Evolutionary conservation across 2,797 vertebrate genomes (phyloP), one percentile per base, ranked within the genome.

Genomic region (Eulemur albifrons): DNA sequence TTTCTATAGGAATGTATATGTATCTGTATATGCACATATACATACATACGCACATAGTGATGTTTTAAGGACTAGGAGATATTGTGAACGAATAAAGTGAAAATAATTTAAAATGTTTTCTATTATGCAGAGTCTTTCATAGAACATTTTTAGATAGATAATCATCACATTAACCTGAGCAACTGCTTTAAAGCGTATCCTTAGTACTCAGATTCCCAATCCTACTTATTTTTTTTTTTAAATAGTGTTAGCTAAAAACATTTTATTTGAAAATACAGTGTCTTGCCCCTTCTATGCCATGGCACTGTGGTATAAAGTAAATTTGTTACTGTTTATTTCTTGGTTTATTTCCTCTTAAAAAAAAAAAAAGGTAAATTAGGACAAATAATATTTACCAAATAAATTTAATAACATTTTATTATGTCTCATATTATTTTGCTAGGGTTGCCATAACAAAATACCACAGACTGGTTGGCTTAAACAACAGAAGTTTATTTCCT

Each of bases 311-410:
- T 80, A 63, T 4, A 2, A 91, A 90, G 72, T 88, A 50, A 6
- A 54, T 7, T 85, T 13, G 95, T 79, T 69, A 88, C 12, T 93
- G 7, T 76, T 76, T 85, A 43, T 73, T 94, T 94, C 32, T 88
- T 94, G n/a, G 35, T 89, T 88, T 93, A 15, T 32, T 92, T 79
- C 48, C 63, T 75, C n/a, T 40, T 88, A 32, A 75, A 52, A 59
- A n/a, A 83, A 85, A 21, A 54, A 92, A 43, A 43, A 43, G 54
- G 45, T 82, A 94, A 96, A 82, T 93, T 93, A 43, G n/a, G 89
- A 67, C 7, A 97, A 93, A 97, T 59, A 95, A 95, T 97, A 97
- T 98, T 98, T 97, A 94, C 87, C 32, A 93, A 81, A 94, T 97
- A 98, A 96, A 94, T 98, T 97, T 79, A 95, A 61, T 61, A 79